Evolutionary conservation across 2,797 vertebrate species (phyloP).

Genomic region (Thripadectes ignobilis): DNA sequence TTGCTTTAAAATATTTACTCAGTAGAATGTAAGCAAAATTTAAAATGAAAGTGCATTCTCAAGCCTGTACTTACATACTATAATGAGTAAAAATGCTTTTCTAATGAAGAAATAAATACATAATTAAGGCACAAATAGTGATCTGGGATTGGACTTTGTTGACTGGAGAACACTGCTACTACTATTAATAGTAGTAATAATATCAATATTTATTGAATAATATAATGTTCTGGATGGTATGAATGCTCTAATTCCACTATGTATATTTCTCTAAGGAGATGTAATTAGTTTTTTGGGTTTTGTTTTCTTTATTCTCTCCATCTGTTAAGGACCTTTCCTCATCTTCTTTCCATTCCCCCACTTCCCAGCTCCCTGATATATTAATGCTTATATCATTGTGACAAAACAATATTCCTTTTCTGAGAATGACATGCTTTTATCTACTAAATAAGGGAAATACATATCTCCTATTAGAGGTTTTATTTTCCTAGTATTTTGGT

Average conservation of each 20-base stretch:
- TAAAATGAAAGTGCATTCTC: background rate
- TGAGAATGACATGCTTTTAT: background rate
- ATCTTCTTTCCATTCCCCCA: background rate
- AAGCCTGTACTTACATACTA: background rate
- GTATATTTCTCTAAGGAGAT: background rate
- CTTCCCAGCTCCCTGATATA: background rate
- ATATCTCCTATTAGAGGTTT: background rate
- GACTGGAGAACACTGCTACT: background rate
- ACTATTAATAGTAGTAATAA: background rate
- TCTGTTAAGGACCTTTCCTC: background rate
- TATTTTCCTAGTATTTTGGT: background rate
- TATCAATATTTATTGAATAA: background rate
- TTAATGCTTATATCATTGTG: background rate
- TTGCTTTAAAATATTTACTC: background rate
- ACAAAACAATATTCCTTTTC: background rate
- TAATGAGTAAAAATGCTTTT: background rate
- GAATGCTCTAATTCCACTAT: background rate
- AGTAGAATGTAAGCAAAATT: background rate
- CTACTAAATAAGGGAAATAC: background rate
- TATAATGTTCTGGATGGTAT: background rate
- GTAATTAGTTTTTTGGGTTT: accelerated
- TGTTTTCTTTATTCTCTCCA: background rate
- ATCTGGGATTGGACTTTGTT: background rate
- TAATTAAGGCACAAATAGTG: background rate
- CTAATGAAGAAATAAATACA: background rate